These are phyloP conservation scores for Leuciscus waleckii DNA, from an alignment of 2,797 vertebrate species.

Conservation along the genomic window DNA sequence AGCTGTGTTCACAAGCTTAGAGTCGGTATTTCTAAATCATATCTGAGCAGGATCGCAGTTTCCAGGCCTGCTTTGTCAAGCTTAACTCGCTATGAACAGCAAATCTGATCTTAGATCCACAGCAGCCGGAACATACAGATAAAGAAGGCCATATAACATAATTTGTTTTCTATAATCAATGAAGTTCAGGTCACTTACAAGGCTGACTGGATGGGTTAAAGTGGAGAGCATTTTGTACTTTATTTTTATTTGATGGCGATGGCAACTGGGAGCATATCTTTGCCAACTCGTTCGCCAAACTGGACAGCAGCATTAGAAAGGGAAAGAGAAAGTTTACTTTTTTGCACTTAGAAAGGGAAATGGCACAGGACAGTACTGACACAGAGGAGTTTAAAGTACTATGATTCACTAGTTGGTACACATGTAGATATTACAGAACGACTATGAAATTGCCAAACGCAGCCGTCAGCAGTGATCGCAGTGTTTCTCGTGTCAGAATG, in stretches of 20 bases:
- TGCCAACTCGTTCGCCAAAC: slow-evolving; percentile 8
- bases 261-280: slow-evolving; percentile 5
- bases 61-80: not conserved
- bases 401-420: slow-evolving; percentile 34
- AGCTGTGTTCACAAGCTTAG: not conserved
- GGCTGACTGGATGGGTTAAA: not conserved
- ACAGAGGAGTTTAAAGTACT: slow-evolving; percentile 23
- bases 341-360: not conserved
- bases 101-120: not conserved
- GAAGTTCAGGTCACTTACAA: not conserved
- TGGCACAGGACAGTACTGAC: not conserved
- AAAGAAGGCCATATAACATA: not conserved
- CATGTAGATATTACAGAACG: slow-evolving; percentile 9
- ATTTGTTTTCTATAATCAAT: not conserved
- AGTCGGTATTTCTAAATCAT: not conserved
- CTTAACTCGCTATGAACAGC: not conserved
- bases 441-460: slow-evolving; percentile 57
- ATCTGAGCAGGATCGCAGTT: not conserved
- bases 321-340: not conserved
- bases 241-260: not conserved
- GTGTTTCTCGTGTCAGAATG: slow-evolving; percentile 18
- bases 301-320: slow-evolving; percentile 1
- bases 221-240: not conserved
- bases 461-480: slow-evolving; percentile 39
- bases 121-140: not conserved